phyloP scores from a whole-genome alignment of 2,888 invertebrate genomes.

The Pandemis corylana region DNA sequence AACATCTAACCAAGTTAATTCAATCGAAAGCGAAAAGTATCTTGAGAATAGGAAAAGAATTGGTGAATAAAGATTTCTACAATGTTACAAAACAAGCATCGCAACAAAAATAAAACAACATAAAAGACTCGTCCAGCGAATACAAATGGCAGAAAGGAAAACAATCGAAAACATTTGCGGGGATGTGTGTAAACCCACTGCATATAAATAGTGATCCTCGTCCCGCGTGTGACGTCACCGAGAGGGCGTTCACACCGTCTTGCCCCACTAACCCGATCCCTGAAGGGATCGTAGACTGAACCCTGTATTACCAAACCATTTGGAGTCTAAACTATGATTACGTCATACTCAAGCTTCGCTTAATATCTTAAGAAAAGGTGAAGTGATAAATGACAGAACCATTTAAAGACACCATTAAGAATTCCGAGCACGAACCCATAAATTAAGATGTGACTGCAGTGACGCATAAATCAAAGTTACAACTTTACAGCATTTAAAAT shows the following conservation, averaged over 20 bases:
- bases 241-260: constrained; percentile 59
- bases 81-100: background rate
- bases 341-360: background rate
- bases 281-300: constrained; percentile 29
- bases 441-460: constrained; percentile 31
- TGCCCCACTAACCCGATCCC: constrained; percentile 53
- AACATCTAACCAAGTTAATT: background rate
- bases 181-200: constrained; percentile 14
- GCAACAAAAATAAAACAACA: constrained; percentile 16
- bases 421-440: constrained; percentile 17
- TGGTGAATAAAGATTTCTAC: background rate
- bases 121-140: constrained; percentile 16
- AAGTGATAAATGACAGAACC: constrained; percentile 14
- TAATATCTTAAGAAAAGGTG: background rate
- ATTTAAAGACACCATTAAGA: constrained; percentile 25
- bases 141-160: constrained; percentile 25
- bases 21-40: background rate
- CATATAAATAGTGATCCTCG: constrained; percentile 33
- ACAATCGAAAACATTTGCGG: constrained; percentile 26
- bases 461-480: constrained; percentile 11
- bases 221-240: constrained; percentile 47
- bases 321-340: background rate
- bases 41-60: background rate
- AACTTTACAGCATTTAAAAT: constrained; percentile 7
- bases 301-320: constrained; percentile 7